phyloP scores from a whole-genome alignment of 2,888 invertebrate genomes.

The Papilio gigon region DNA sequence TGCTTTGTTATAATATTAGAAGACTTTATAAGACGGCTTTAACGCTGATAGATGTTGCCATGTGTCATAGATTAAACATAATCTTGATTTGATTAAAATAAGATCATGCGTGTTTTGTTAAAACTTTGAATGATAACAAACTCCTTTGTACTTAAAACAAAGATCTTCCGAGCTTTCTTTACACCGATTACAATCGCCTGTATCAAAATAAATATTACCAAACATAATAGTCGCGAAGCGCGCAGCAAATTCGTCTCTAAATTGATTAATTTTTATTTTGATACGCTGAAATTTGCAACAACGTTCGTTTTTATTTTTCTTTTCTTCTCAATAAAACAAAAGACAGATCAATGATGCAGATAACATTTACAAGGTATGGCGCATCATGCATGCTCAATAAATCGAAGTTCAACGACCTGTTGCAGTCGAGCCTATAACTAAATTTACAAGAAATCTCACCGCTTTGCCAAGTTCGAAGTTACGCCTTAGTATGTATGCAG shows the following conservation, averaged over 20 bases:
- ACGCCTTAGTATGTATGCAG: conserved; percentile 15
- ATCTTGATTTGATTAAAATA: too few relatives aligned
- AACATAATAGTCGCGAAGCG: background rate
- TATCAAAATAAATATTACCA: background rate
- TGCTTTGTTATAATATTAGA: conserved; percentile 12
- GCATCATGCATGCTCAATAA: conserved; percentile 69
- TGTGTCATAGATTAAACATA: too few relatives aligned
- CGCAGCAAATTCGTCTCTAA: background rate
- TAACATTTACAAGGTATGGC: conserved; percentile 56
- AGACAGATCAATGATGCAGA: conserved; percentile 54
- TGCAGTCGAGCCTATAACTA: conserved; percentile 39
- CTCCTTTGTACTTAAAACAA: too few relatives aligned
- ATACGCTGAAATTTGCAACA: too few relatives aligned
- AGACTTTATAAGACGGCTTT: background rate
- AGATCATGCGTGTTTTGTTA: too few relatives aligned
- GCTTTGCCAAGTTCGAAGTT: conserved; percentile 33
- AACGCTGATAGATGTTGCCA: background rate
- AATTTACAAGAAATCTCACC: conserved; percentile 37
- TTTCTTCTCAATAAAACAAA: conserved; percentile 26
- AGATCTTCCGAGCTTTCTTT: too few relatives aligned
- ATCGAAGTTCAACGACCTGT: conserved; percentile 49
- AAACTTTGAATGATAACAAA: too few relatives aligned
- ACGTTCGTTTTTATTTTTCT: conserved; percentile 2
- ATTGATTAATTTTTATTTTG: conserved; percentile 25
- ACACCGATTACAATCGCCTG: too few relatives aligned